Base-by-base conservation (phyloP, 2,797 vertebrate genomes). In the Spinus pinus region DNA sequence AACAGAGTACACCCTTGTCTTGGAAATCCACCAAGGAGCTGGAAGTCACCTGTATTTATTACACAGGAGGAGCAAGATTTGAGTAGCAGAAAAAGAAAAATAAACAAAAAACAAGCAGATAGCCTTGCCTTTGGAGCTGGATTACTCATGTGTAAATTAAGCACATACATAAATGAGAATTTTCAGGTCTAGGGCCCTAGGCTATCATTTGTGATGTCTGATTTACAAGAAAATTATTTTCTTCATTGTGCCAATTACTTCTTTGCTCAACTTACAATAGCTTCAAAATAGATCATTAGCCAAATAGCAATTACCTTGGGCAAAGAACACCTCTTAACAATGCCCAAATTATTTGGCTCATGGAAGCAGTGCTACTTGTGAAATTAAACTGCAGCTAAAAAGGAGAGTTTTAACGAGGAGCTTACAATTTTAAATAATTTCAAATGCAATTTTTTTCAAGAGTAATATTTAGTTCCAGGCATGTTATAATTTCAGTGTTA, bases 141-240 rank as follows among this genome's bases (percentile, higher is more conserved):
- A 66, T 93, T 81, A 86, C 44, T 90, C 51, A 47, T 65, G 67
- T 62, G 58, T 86, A 88, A 90, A 91, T 94, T 90, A 94, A 86
- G 27, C 22, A 77, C 46, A 86, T 46, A 69, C 31, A 90, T 70
- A 95, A 96, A 72, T 33, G 74, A 53, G 47, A 79, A 18, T 70
- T 96, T 93, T 81, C 19, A 46, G 51, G 71, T 81, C 73, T 60
- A 84, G 28, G 30, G 67, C 93, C 67, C n/a, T 31, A 77, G 81
- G 86, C 81, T 77, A 80, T 78, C n/a, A 49, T 94, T 95, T 84
- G 22, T 58, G 77, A 85, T 73, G 69, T 83, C 87, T 95, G 79
- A 90, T 96, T 95, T 90, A 28, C 70, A 88, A 86, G 78, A 93
- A 92, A 91, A 91, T 93, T 0, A 88, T 95, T 94, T 94, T 86